A percentile compares a stretch with the other conserved stretches of the same genome.
These are phyloP conservation scores for Nycticebus coucang DNA, from an alignment of 2,113 vertebrate genomes.

Conservation along the genomic window DNA sequence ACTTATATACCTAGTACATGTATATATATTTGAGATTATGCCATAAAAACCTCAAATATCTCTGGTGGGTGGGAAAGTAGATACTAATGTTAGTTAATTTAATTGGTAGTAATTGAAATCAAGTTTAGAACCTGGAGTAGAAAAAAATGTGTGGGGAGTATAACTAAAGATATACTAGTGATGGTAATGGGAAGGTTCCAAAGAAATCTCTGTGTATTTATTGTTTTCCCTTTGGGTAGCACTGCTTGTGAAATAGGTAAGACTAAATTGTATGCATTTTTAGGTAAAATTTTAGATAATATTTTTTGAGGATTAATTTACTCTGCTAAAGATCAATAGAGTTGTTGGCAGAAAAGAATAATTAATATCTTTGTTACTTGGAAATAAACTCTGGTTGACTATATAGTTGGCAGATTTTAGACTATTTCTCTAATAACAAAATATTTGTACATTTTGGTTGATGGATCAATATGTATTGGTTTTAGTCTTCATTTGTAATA, in stretches of 20 bases:
- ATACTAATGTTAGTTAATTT: neutral
- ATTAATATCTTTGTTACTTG: slow-evolving; percentile 29
- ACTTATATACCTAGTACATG: neutral
- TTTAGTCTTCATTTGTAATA: slow-evolving; percentile 63
- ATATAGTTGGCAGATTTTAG: slow-evolving; percentile 71
- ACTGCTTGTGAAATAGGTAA: neutral
- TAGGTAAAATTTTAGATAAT: neutral
- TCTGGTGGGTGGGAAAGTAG: neutral
- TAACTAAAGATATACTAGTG: neutral
- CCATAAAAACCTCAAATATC: neutral
- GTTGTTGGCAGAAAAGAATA: neutral
- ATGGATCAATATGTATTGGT: slow-evolving; percentile 63
- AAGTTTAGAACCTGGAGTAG: neutral
- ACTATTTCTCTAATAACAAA: slow-evolving; percentile 58
- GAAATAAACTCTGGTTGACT: slow-evolving; percentile 73
- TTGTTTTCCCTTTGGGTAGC: neutral
- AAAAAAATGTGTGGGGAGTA: neutral
- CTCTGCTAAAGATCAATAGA: neutral
- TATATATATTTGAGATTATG: neutral
- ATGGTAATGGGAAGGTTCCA: neutral
- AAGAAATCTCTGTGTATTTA: neutral
- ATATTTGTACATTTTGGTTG: slow-evolving; percentile 57
- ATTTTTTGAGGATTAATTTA: neutral
- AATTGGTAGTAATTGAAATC: neutral
- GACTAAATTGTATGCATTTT: neutral